These are phyloP conservation scores for Heterohyrax brucei DNA, from an alignment of 2,797 vertebrate genomes.

Conservation along the genomic window DNA sequence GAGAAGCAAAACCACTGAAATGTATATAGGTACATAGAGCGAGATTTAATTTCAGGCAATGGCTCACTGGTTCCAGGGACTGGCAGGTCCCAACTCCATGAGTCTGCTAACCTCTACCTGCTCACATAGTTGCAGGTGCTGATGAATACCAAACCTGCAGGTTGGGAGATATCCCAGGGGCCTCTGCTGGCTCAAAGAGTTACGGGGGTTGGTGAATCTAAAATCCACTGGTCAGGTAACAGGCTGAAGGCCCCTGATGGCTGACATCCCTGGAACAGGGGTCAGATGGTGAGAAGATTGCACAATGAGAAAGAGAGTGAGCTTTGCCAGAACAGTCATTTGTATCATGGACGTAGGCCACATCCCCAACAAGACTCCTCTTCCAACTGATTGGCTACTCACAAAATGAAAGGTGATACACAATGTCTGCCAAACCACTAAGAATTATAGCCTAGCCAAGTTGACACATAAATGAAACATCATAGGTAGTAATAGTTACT, in stretches of 20 bases:
- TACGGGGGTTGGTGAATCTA: background rate
- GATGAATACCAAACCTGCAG: background rate
- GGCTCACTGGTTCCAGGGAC: background rate
- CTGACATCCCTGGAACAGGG: background rate
- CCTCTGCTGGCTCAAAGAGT: background rate
- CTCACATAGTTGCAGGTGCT: background rate
- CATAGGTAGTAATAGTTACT: background rate
- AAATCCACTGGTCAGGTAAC: background rate
- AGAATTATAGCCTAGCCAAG: background rate
- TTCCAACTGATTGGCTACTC: background rate
- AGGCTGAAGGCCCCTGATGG: background rate
- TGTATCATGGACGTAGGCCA: background rate
- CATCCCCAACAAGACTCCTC: background rate
- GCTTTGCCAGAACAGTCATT: background rate
- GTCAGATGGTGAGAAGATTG: background rate
- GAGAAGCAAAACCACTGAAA: background rate
- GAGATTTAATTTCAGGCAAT: background rate
- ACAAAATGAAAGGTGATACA: background rate
- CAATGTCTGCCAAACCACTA: background rate
- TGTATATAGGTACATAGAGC: background rate
- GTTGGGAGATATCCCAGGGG: background rate
- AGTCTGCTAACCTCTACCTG: too few relatives aligned
- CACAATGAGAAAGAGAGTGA: background rate
- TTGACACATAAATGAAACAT: background rate
- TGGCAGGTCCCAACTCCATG: background rate